Evolutionary conservation across 2,113 vertebrate genomes (phyloP).

Genomic region (Anguilla japonica): DNA sequence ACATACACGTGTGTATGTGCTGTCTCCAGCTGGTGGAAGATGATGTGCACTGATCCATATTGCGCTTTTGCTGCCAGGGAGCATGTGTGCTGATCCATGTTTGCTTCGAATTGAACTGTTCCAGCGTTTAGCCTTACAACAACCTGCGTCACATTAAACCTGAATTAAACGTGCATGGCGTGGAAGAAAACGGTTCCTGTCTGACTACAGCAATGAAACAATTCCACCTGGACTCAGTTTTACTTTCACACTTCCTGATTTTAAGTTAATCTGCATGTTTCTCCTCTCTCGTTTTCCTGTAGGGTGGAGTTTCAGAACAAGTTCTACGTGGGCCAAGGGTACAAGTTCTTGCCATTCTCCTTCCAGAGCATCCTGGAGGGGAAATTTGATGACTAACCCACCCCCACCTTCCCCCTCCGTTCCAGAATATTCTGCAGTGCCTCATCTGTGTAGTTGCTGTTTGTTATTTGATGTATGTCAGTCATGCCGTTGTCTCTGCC

Average conservation of each 20-base stretch:
- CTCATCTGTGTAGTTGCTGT: neutral
- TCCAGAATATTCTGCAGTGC: neutral
- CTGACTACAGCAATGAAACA: too few species aligned
- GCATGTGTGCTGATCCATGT: too few species aligned
- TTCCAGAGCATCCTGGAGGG: constrained; percentile 93
- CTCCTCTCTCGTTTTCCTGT: constrained; percentile 40
- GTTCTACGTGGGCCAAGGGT: constrained; percentile 91
- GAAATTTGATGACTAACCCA: constrained; percentile 80
- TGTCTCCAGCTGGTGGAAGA: too few species aligned
- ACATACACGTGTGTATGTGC: too few species aligned
- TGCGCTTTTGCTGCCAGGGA: too few species aligned
- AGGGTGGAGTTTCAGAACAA: constrained; percentile 99
- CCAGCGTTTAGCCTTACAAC: too few species aligned
- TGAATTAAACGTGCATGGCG: too few species aligned
- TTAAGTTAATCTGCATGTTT: constrained; percentile 17
- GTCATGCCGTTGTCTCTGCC: neutral
- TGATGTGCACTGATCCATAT: too few species aligned
- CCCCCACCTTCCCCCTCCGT: neutral
- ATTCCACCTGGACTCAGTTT: too few species aligned
- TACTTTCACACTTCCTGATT: neutral
- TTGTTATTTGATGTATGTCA: neutral
- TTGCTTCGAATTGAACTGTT: too few species aligned
- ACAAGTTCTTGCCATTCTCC: constrained; percentile 96
- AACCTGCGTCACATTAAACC: too few species aligned
- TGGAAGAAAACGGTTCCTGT: too few species aligned